Evolutionary conservation across 2,113 vertebrate genomes (phyloP).

Genomic region (Notothenia rossii): DNA sequence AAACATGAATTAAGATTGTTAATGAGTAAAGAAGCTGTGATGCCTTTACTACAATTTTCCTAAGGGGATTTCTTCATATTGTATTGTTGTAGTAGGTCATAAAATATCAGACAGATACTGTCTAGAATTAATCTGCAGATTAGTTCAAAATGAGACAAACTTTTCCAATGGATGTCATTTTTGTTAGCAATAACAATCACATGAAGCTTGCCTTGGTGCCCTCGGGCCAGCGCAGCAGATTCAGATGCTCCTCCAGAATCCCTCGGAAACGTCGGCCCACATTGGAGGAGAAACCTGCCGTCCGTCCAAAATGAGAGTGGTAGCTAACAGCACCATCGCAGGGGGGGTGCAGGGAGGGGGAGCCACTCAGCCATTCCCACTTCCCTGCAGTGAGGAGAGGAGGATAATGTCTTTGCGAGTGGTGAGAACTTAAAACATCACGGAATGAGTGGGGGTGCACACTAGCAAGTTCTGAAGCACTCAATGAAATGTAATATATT

Average conservation of each 20-base stretch:
- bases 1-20: background rate
- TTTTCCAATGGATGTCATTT: too few species aligned
- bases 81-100: too few species aligned
- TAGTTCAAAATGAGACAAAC: too few species aligned
- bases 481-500: background rate
- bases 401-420: background rate
- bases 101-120: too few species aligned
- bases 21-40: too few species aligned
- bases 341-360: conserved; percentile 85
- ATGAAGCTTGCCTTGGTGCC: conserved; percentile 59
- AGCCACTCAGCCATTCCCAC: conserved; percentile 90
- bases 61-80: too few species aligned
- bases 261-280: conserved; percentile 82
- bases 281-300: conserved; percentile 79
- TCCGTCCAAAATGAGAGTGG: conserved; percentile 85
- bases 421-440: too few species aligned
- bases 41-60: too few species aligned
- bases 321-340: conserved; percentile 84
- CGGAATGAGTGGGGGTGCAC: too few species aligned
- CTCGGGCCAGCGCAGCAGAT: conserved; percentile 86
- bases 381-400: conserved; percentile 77
- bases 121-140: too few species aligned
- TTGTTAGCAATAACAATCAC: too few species aligned
- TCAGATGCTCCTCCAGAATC: conserved; percentile 83
- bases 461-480: background rate